These are phyloP conservation scores for Hapalemur alaotrensis DNA, from an alignment of 2,797 vertebrate species.

Conservation along the genomic window DNA sequence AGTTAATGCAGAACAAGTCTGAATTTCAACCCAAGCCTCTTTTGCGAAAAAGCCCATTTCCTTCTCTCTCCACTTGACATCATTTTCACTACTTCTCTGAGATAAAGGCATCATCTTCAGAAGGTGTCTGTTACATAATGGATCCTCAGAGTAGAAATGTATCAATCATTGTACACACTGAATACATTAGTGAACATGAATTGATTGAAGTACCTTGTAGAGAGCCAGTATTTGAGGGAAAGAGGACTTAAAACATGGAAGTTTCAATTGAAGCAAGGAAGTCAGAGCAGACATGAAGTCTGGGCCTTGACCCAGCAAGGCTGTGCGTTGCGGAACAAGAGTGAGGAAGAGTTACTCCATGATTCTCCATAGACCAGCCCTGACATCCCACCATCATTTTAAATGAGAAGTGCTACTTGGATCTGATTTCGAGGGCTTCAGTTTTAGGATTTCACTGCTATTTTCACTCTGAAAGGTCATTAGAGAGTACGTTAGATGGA, in stretches of 20 bases:
- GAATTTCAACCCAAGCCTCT: neutral
- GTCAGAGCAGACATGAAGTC: neutral
- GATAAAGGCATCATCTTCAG: neutral
- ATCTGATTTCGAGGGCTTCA: constrained; percentile 51
- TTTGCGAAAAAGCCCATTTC: neutral
- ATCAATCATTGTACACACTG: neutral
- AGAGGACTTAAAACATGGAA: neutral
- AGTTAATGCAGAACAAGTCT: neutral
- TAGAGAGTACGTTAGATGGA: constrained; percentile 46
- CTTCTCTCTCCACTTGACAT: neutral
- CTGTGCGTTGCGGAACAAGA: neutral
- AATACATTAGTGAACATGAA: neutral
- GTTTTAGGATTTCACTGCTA: constrained; percentile 59
- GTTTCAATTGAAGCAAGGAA: neutral
- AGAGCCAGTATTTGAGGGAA: neutral
- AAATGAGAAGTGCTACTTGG: constrained; percentile 62
- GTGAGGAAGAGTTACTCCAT: neutral
- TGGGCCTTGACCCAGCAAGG: neutral
- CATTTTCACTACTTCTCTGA: neutral
- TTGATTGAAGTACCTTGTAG: neutral
- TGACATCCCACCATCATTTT: constrained; percentile 35
- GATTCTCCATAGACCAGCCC: neutral
- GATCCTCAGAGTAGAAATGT: neutral
- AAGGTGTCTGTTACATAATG: neutral
- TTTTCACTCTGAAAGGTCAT: constrained; percentile 71